These are phyloP conservation scores for Ischnura elegans DNA, from an alignment of 2,888 invertebrate genomes.

Conservation along the genomic window DNA sequence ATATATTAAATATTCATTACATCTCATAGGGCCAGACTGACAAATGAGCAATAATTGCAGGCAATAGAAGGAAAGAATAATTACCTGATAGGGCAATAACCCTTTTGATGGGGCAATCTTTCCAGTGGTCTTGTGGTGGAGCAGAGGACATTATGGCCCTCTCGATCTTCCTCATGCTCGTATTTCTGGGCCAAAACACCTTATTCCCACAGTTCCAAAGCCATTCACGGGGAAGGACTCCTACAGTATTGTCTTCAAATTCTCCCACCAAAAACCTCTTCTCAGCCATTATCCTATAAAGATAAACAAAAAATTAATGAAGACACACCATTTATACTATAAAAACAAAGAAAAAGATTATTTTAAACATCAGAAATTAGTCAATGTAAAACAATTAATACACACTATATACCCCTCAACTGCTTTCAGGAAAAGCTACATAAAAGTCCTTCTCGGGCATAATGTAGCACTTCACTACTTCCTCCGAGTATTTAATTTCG, in stretches of 20 bases:
- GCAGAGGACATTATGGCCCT: neutral
- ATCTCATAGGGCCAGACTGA: neutral
- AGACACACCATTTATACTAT: neutral
- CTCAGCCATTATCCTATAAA: neutral
- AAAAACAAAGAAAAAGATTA: neutral
- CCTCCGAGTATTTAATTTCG: neutral
- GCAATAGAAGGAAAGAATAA: neutral
- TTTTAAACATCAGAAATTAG: neutral
- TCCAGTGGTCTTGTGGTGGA: neutral
- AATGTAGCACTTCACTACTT: neutral
- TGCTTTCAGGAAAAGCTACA: neutral
- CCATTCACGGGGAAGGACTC: neutral
- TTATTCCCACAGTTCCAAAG: neutral
- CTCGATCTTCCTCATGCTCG: conserved; percentile 10
- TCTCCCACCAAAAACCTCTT: neutral
- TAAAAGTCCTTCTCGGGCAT: neutral
- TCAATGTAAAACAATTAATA: neutral
- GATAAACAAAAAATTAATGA: neutral
- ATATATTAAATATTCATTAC: neutral
- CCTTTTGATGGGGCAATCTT: neutral
- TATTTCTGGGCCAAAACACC: neutral
- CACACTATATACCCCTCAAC: neutral
- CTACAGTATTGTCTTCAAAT: neutral
- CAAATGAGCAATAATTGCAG: neutral
- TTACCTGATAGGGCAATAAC: neutral